A percentile compares a stretch with the other conserved stretches of the same genome.
phyloP scores from a whole-genome alignment of 2,113 vertebrate species.

The Neopipo cinnamomea region DNA sequence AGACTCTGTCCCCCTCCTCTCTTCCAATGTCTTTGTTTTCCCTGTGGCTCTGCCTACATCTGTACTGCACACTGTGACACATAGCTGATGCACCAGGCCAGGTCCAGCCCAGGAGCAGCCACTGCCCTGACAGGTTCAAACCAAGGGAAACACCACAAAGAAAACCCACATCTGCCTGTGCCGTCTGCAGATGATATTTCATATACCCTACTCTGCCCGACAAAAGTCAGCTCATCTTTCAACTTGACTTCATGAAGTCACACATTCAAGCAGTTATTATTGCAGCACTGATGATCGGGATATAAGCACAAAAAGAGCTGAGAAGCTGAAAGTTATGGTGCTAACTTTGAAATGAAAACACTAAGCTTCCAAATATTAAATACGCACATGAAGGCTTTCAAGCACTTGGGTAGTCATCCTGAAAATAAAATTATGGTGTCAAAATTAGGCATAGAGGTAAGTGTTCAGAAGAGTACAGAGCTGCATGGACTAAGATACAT shows the following conservation, averaged over 20 bases:
- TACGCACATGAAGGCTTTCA: not conserved
- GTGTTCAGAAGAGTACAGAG: not conserved
- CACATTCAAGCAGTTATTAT: not conserved
- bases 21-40: not conserved
- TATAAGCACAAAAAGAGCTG: not conserved
- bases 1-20: not conserved
- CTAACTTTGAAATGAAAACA: not conserved
- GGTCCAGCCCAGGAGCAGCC: not conserved
- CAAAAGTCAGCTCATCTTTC: not conserved
- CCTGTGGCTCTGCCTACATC: fast-evolving
- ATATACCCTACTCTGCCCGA: not conserved
- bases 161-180: not conserved
- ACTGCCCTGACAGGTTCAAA: not conserved
- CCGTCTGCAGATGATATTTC: not conserved
- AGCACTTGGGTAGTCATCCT: not conserved
- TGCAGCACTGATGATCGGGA: not conserved
- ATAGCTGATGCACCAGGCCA: too few species aligned
- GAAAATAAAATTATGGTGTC: not conserved
- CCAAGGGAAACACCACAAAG: not conserved
- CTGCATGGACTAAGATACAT: fast-evolving
- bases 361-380: not conserved
- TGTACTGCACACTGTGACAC: fast-evolving
- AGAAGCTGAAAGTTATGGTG: not conserved
- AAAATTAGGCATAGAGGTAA: not conserved
- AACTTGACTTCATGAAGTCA: not conserved